Conservation (phyloP, 1,140 invertebrate species). For the Bombyx mori region ASM3026992v2 NC_085128.1:11998501-11999000, state of each 20-base stretch:
- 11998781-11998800: conserved; percentile 52
- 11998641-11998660: conserved; percentile 39
- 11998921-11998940: background rate
- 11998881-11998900: conserved; percentile 27
- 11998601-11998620: conserved; percentile 38
- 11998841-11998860: conserved; percentile 61
- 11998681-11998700: conserved; percentile 61
- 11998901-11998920: conserved; percentile 1
- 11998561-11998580: conserved; percentile 35
- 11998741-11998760: conserved; percentile 63
- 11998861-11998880: conserved; percentile 58
- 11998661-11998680: conserved; percentile 56
- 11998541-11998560: conserved; percentile 52
- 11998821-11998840: conserved; percentile 64
- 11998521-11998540: conserved; percentile 35
- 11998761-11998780: conserved; percentile 66
- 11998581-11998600: conserved; percentile 51
- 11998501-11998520: conserved; percentile 57
- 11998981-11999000: no score
- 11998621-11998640: conserved; percentile 26
- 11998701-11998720: conserved; percentile 63
- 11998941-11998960: no score
- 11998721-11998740: conserved; percentile 68
- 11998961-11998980: no score
- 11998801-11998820: conserved; percentile 65